Percentiles rank a stretch among this genome's conserved stretches.
Conservation (phyloP, 2,113 vertebrate genomes). For the Genyomyrus donnyi region DNA sequence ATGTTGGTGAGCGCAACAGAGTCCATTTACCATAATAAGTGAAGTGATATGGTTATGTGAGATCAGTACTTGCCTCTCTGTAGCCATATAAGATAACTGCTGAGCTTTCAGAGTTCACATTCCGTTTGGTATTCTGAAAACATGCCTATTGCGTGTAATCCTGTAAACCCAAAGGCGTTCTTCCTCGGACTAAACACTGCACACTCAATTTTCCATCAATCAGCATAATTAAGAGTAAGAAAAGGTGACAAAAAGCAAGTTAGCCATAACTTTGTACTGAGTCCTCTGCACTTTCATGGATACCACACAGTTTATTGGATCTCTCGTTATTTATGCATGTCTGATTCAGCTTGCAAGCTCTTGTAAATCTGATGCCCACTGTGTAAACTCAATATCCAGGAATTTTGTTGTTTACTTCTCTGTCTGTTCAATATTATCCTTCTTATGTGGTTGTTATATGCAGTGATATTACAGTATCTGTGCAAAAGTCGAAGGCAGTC, state of each 20-base stretch:
- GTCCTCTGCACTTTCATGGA: background rate
- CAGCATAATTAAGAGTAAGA: background rate
- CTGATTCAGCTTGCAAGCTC: background rate
- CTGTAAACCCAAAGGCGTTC: background rate
- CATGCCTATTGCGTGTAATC: background rate
- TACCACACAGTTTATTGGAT: background rate
- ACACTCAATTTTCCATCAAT: background rate
- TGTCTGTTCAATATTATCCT: background rate
- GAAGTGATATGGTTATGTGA: background rate
- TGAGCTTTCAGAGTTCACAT: background rate
- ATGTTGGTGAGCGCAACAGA: background rate
- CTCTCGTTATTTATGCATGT: background rate
- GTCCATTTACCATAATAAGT: background rate
- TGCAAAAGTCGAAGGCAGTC: background rate
- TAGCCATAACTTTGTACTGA: background rate
- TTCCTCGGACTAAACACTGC: background rate
- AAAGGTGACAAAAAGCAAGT: background rate
- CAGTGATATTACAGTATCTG: background rate
- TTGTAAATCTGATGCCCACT: background rate
- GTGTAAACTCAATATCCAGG: background rate
- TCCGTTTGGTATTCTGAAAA: background rate
- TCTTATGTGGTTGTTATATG: background rate
- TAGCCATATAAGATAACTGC: background rate
- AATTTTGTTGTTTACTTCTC: background rate
- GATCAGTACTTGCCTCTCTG: background rate